Conservation (phyloP, 2,888 invertebrate species). For the Agonopterix subpropinquella region DNA sequence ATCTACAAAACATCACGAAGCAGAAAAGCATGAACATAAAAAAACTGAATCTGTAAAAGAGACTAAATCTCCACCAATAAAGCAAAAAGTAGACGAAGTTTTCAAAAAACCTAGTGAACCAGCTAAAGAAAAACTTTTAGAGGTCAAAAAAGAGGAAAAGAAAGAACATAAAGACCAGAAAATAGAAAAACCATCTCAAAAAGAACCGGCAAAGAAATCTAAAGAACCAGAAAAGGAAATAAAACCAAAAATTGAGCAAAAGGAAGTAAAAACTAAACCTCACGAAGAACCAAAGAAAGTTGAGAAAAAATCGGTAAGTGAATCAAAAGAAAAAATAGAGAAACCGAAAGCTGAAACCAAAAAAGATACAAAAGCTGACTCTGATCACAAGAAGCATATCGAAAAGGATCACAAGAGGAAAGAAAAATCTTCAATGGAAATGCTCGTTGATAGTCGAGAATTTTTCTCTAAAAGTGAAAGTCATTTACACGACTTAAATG, state of each 20-base stretch:
- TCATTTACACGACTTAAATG: slow-evolving; percentile 49
- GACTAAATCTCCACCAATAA: slow-evolving; percentile 1
- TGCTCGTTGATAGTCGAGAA: slow-evolving; percentile 26
- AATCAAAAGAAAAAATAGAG: slow-evolving; percentile 15
- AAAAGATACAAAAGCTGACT: slow-evolving; percentile 7
- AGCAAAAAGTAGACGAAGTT: slow-evolving; percentile 9
- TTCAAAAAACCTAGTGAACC: slow-evolving; percentile 8
- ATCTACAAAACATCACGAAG: slow-evolving; percentile 2
- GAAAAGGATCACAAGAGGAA: slow-evolving; percentile 23
- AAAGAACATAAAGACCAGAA: slow-evolving; percentile 1
- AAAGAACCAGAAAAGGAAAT: slow-evolving; percentile 9
- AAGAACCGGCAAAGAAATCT: slow-evolving; percentile 7
- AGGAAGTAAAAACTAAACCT: slow-evolving; percentile 3
- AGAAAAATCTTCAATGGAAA: slow-evolving; percentile 25
- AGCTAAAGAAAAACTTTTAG: slow-evolving; percentile 5
- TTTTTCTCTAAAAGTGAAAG: slow-evolving; percentile 30
- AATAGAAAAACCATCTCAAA: background rate
- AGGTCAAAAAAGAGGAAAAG: slow-evolving; percentile 5
- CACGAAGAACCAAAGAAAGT: slow-evolving; percentile 11
- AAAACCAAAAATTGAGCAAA: background rate
- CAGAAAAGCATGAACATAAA: slow-evolving; percentile 12
- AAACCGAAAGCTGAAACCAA: slow-evolving; percentile 22
- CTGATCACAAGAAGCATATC: slow-evolving; percentile 8
- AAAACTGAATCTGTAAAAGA: slow-evolving; percentile 10
- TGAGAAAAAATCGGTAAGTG: slow-evolving; percentile 17